These are phyloP conservation scores for Enhydra lutris DNA, from an alignment of 2,113 vertebrate species.

Conservation along the genomic window DNA sequence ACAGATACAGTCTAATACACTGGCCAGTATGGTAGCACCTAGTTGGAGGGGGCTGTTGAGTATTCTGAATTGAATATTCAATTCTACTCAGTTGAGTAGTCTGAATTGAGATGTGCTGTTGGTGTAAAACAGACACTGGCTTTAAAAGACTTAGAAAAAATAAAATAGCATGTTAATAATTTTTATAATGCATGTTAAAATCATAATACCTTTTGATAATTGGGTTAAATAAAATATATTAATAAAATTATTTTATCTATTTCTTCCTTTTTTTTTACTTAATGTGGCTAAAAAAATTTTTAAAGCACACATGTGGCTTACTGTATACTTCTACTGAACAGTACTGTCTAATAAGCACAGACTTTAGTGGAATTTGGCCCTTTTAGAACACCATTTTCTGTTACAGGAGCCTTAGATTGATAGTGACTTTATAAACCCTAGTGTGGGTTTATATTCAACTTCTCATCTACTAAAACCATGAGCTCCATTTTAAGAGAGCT, in stretches of 20 bases:
- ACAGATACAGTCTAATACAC: not conserved
- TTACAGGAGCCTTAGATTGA: not conserved
- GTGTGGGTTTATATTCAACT: not conserved
- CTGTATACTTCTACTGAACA: not conserved
- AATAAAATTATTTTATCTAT: not conserved
- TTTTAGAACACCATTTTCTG: not conserved
- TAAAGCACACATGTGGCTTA: not conserved
- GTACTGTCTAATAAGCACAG: not conserved
- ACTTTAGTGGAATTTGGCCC: not conserved
- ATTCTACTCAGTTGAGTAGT: not conserved
- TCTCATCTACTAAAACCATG: not conserved
- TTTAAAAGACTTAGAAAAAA: conserved; percentile 12
- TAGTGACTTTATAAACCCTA: not conserved
- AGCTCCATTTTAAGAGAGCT: not conserved
- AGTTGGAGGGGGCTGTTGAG: not conserved
- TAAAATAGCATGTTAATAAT: not conserved
- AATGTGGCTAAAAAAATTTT: conserved; percentile 4
- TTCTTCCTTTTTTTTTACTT: not conserved
- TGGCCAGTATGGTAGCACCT: not conserved
- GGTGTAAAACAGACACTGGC: not conserved
- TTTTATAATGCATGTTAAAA: not conserved
- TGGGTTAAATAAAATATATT: not conserved
- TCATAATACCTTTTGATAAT: not conserved
- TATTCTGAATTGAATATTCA: not conserved
- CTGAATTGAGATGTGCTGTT: not conserved